Conservation (phyloP, 1,140 invertebrate genomes). For the Epicauta chinensis region DNA sequence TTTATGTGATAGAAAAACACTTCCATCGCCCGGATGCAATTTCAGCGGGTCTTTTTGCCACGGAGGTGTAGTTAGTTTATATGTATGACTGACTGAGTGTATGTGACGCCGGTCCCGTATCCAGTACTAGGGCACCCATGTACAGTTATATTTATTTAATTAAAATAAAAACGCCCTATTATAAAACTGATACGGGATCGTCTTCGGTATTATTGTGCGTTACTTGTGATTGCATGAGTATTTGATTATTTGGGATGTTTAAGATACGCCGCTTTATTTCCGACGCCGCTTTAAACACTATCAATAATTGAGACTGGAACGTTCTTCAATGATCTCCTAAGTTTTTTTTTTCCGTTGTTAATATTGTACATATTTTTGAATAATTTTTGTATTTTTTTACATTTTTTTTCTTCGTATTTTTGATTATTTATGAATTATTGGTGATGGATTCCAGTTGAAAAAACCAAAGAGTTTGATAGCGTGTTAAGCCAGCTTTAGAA, state of each 20-base stretch:
- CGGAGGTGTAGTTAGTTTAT: conserved; percentile 51
- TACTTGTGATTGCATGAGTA: conserved; percentile 31
- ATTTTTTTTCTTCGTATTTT: conserved; percentile 9
- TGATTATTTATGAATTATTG: conserved; percentile 18
- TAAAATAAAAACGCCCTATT: neutral
- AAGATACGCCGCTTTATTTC: conserved; percentile 11
- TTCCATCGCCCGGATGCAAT: conserved; percentile 49
- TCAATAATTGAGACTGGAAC: conserved; percentile 29
- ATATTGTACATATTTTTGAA: conserved; percentile 32
- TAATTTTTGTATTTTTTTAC: conserved; percentile 6
- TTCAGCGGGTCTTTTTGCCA: conserved; percentile 51
- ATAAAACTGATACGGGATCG: conserved; percentile 16
- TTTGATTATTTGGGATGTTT: conserved; percentile 11
- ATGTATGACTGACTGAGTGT: conserved; percentile 30
- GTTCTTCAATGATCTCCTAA: conserved; percentile 17
- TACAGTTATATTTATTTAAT: conserved; percentile 34
- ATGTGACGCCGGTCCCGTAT: conserved; percentile 22
- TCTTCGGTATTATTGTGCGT: conserved; percentile 8
- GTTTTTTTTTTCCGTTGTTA: conserved; percentile 19
- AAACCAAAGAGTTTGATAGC: conserved; percentile 40
- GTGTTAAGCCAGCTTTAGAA: conserved; percentile 27
- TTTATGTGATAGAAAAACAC: conserved; percentile 61
- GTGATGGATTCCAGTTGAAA: conserved; percentile 18
- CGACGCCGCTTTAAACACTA: conserved; percentile 23
- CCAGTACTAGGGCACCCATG: conserved; percentile 16